Evolutionary conservation across 2,113 vertebrate genomes (phyloP), one percentile per base, ranked within the genome.

Genomic region (Ceyx cyanopectus): DNA sequence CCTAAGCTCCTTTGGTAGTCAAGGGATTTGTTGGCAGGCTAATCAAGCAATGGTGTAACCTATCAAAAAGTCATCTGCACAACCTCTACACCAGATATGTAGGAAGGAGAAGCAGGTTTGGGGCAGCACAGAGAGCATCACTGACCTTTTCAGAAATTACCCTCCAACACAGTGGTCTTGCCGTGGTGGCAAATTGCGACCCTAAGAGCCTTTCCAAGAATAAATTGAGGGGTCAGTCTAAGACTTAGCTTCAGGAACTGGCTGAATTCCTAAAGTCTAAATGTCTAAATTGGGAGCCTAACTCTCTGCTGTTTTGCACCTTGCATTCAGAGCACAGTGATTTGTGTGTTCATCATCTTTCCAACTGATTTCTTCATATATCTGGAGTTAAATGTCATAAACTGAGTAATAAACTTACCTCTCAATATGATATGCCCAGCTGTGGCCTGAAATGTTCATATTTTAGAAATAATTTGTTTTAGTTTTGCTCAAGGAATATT

Each of bases 61-160:
- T 11, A 27, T 2, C 30, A 40, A 86, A 66, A 75, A 6, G 24
- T 27, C 9, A 56, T 50, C 56, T 74, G 30, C 32, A 54, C 37
- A 61, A 41, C n/a, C 18, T 6, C 20, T 40, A 0, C 9, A 10
- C 24, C 34, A 53, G 50, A 11, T 10, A 7, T 0, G 0, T 14
- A 20, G 57, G 48, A 63, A 84, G 65, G 40, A 89, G 43, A 54
- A 17, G 20, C 29, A 80, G 32, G 21, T 67, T 70, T 48, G 32
- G 37, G 45, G 11, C 34, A 58, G 15, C 41, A 32, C 7, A 4
- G 62, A 66, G 23, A 48, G 8, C 27, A 21, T 69, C 32, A 12
- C 23, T 66, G 57, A 30, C 48, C 43, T 40, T 37, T 29, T 16
- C 30, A 58, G 61, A 27, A 41, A 23, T 37, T 73, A 12, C n/a